Base-by-base conservation (phyloP, 1,140 invertebrate species). In the Drosophila lacertosa region DNA sequence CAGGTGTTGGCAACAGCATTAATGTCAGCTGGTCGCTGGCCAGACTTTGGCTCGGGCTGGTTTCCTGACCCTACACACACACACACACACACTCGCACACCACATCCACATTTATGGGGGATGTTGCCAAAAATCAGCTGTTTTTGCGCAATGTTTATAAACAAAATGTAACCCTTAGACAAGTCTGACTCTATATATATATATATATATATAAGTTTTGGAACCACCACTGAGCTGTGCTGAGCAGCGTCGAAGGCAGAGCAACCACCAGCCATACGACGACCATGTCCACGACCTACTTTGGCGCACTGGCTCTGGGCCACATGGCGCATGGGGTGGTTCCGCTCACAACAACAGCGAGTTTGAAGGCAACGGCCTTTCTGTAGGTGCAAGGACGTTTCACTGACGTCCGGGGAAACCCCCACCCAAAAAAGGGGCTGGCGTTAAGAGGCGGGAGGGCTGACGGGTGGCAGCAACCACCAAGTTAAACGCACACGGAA, bases 141-240 rank as follows among this genome's bases (percentile, higher is more conserved):
- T 72, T 88, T 75, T 81, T 88, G 78, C 77, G 83, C 78, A 88
- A 88, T 88, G 82, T 88, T 88, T 88, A 88, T 88, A 88, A 88
- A 88, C 82, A 88, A 88, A 86, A 88, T 45, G 54, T 88, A 88
- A 88, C 82, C 82, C 82, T 88, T 88, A 88, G 82, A 88, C 82
- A 88, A 73, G 81, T 86, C 81, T 35, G 55, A 18, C 40, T 22
- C 33, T 55, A 54, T 16, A 50, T 53, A 42, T 18, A 4, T 42
- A 47, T 45, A 39, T 47, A 47, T 29, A 26, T 15, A 29, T 57
- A 16, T 55, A 67, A 74, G 77, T 78, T 84, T 78, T 88, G 82
- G 82, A 88, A 82, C 86, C 82, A 88, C 83, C 82, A 88, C 78
- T 84, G 45, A 67, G 20, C 37, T 24, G 20, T 11, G 16, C 33